phyloP scores from a whole-genome alignment of 2,888 invertebrate species.

The Heterodera filipjevi region DNA sequence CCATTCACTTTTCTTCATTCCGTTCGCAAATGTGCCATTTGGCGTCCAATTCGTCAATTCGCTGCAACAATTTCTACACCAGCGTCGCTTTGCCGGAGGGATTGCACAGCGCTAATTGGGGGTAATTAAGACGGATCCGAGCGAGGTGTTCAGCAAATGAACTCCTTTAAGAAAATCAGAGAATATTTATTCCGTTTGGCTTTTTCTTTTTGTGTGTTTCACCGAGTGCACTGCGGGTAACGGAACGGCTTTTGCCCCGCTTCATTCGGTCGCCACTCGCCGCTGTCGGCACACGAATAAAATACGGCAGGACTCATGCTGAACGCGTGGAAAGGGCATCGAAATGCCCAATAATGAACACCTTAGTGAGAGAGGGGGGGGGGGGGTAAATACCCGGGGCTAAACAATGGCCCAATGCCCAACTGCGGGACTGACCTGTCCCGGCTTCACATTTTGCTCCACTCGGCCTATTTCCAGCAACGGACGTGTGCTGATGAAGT shows the following conservation, averaged over 20 bases:
- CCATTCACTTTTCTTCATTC: slow-evolving; percentile 4
- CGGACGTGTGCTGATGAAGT: slow-evolving; percentile 48
- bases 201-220: background rate
- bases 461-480: slow-evolving; percentile 45
- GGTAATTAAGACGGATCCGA: slow-evolving; percentile 89
- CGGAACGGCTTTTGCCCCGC: slow-evolving; percentile 47
- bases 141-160: slow-evolving; percentile 92
- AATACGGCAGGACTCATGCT: slow-evolving; percentile 89
- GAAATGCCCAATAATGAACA: slow-evolving; percentile 64
- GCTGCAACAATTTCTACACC: slow-evolving; percentile 80
- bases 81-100: slow-evolving; percentile 75
- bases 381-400: too few species aligned
- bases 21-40: slow-evolving; percentile 91
- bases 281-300: slow-evolving; percentile 96
- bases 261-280: slow-evolving; percentile 83
- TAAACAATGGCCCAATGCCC: too few species aligned
- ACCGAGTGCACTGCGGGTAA: slow-evolving; percentile 66
- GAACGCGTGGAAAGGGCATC: slow-evolving; percentile 70
- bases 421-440: slow-evolving; percentile 43
- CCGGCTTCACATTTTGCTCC: slow-evolving; percentile 62
- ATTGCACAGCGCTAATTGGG: slow-evolving; percentile 91
- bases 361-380: background rate
- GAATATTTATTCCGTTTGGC: too few species aligned
- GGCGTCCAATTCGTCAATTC: slow-evolving; percentile 85
- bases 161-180: slow-evolving; percentile 71